These are phyloP conservation scores for Drosophila bipectinata DNA, from an alignment of 1,140 invertebrate species.

Conservation along the genomic window DNA sequence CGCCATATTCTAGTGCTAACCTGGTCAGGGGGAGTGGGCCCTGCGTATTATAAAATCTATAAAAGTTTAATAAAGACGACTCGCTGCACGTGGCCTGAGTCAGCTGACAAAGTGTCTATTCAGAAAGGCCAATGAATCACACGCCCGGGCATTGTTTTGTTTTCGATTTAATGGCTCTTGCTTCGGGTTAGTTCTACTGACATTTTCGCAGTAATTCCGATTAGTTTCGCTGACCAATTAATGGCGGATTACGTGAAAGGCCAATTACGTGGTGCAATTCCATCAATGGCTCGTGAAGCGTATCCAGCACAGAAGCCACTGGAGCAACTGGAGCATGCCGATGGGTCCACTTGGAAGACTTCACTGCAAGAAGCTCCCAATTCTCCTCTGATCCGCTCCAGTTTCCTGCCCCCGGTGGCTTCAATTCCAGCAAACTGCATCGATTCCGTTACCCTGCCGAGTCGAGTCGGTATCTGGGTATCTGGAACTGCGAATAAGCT, in stretches of 20 bases:
- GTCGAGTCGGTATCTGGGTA: not conserved
- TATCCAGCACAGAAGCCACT: constrained; percentile 9
- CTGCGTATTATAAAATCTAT: constrained; percentile 17
- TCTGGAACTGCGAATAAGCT: not conserved
- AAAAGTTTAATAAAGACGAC: constrained; percentile 13
- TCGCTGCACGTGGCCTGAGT: constrained; percentile 41
- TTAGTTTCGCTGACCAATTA: constrained; percentile 39
- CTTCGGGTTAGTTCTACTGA: constrained; percentile 12
- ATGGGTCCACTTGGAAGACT: constrained; percentile 39
- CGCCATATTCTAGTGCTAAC: constrained; percentile 19
- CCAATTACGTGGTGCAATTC: constrained; percentile 44
- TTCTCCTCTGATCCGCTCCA: constrained; percentile 43
- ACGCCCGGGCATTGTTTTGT: constrained; percentile 21
- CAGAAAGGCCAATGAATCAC: constrained; percentile 32
- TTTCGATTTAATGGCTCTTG: not conserved
- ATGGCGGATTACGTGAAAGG: constrained; percentile 42
- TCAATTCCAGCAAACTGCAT: constrained; percentile 32
- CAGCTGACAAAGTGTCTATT: constrained; percentile 27
- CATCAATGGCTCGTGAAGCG: constrained; percentile 26
- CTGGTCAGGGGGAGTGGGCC: not conserved
- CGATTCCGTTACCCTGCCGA: constrained; percentile 14
- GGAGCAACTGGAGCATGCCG: constrained; percentile 38
- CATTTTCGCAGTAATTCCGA: constrained; percentile 15
- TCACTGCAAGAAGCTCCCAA: constrained; percentile 16
- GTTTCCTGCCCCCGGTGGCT: constrained; percentile 31